phyloP scores from a whole-genome alignment of 2,888 invertebrate genomes.

The Drosophila setosimentum region DNA sequence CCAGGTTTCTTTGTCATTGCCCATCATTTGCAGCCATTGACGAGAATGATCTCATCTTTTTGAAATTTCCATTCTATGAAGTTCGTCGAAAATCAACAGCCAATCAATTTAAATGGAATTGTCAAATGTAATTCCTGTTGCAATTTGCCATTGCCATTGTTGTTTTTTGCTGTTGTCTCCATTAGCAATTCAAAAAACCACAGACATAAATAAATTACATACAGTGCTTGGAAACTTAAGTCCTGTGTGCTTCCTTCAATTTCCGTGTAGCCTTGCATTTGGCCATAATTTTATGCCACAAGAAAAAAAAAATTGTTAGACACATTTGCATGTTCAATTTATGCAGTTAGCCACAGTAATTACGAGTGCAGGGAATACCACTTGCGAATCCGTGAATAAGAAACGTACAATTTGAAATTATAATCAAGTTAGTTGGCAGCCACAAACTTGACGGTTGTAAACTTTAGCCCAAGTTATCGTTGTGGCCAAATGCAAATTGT shows the following conservation, averaged over 20 bases:
- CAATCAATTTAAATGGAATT: slow-evolving; percentile 55
- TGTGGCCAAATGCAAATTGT: slow-evolving; percentile 56
- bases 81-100: slow-evolving; percentile 34
- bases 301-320: background rate
- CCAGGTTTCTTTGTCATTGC: background rate
- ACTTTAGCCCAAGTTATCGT: slow-evolving; percentile 28
- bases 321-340: slow-evolving; percentile 70
- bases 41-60: background rate
- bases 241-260: slow-evolving; percentile 2
- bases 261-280: slow-evolving; percentile 24
- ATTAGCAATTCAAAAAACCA: slow-evolving; percentile 41
- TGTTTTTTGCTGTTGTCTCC: slow-evolving; percentile 46
- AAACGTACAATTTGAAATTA: slow-evolving; percentile 73
- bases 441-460: slow-evolving; percentile 32
- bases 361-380: slow-evolving; percentile 45
- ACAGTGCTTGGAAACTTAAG: background rate
- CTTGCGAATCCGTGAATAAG: slow-evolving; percentile 52
- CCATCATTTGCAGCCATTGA: background rate
- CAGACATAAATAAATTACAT: slow-evolving; percentile 2
- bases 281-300: slow-evolving; percentile 37
- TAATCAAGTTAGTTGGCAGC: slow-evolving; percentile 57
- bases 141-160: slow-evolving; percentile 40
- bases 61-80: slow-evolving; percentile 18
- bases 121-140: slow-evolving; percentile 39
- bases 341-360: slow-evolving; percentile 61